phyloP scores from a whole-genome alignment of 2,113 vertebrate genomes.

The Sinocyclocheilus rhinocerous region DNA sequence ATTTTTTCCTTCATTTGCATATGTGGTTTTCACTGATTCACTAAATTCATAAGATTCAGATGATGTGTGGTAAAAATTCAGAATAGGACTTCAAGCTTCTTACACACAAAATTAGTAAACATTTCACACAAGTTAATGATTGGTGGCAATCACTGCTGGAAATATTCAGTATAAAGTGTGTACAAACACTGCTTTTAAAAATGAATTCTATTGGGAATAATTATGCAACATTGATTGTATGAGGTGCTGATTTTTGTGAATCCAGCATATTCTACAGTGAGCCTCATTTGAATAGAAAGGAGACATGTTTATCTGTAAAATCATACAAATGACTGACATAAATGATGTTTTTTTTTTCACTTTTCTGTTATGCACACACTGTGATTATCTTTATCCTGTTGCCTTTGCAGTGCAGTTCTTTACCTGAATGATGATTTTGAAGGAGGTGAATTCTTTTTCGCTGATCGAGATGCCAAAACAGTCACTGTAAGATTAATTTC shows the following conservation, averaged over 20 bases:
- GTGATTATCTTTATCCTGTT: background rate
- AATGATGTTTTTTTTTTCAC: background rate
- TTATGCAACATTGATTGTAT: background rate
- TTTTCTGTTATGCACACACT: background rate
- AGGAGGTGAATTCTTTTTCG: conserved; percentile 92
- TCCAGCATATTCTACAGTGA: background rate
- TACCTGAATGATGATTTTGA: conserved; percentile 95
- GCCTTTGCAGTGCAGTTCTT: conserved; percentile 83
- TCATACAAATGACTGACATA: background rate
- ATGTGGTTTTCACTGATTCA: background rate
- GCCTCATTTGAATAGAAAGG: background rate
- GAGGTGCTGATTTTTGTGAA: background rate
- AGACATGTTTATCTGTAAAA: background rate
- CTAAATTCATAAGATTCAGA: background rate
- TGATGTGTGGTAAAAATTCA: background rate
- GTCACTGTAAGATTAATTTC: conserved; percentile 79
- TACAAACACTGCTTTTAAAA: background rate
- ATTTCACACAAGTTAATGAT: background rate
- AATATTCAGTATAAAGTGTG: background rate
- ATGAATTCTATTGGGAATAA: background rate
- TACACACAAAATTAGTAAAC: background rate
- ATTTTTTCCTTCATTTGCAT: background rate
- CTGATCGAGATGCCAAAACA: conserved; percentile 85
- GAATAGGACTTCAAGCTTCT: background rate
- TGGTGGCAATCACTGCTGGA: background rate